Evolutionary conservation across 2,888 invertebrate genomes (phyloP), one percentile per base, ranked within the genome.

Genomic region (Leistus spinibarbis): DNA sequence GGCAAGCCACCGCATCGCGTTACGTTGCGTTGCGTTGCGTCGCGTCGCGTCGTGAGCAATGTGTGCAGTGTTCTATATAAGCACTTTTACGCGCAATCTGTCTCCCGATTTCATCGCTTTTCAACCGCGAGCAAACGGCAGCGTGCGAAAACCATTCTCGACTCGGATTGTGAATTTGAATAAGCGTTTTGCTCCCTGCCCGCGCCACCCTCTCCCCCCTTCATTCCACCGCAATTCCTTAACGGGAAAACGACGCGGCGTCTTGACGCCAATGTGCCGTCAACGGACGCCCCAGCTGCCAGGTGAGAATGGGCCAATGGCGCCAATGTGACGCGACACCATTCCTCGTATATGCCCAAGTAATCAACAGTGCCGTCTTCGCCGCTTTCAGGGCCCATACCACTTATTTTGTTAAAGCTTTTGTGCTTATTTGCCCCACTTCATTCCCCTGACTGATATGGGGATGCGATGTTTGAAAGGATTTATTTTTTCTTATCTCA

Each of bases 31-130:
- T n/a, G n/a, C 40, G 24, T 4, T 24, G 24, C 24, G 40, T 7
- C 13, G 40, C 40, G 40, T 10, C 7, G 13, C 10, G 10, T 7
- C 7, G 13, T 13, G 40, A 40, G 40, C 16, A 60, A 20, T 60
- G 64, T 73, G 66, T 56, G 65, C 53, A 60, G 54, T 57, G 65
- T 56, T 73, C 63, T 66, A 66, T 60, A 73, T 73, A 73, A 73
- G 66, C 73, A 73, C 73, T 73, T 73, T 73, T 66, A 73, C 73
- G 73, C 73, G 73, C 73, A 73, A 73, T 73, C 66, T 73, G 73
- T 73, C 73, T 66, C 66, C 72, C 27, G 53, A 70, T 63, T 70
- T 70, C 63, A 70, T 62, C 70, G 70, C 62, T 40, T 40, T 40
- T 40, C 40, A 40, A 40, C 40, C 40, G 40, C 27, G 27, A 27